Conservation (phyloP, 2,113 vertebrate species). For the Eptesicus fuscus region DNA sequence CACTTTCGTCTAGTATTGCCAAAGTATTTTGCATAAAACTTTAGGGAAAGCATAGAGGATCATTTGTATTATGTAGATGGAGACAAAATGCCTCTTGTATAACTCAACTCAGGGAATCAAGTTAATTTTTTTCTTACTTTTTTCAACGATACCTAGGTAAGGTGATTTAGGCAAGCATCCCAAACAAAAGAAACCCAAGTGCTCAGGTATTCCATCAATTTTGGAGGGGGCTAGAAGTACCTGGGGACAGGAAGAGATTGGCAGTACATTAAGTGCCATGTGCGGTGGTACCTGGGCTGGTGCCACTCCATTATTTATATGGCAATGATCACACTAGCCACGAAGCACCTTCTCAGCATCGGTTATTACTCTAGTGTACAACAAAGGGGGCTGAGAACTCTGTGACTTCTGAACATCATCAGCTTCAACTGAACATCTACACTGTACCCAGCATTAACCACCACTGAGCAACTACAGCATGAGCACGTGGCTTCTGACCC, state of each 20-base stretch:
- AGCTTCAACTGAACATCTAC: background rate
- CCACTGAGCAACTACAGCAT: accelerated
- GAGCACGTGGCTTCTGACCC: background rate
- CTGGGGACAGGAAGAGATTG: accelerated
- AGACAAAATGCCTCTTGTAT: background rate
- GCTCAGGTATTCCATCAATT: background rate
- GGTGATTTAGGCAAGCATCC: background rate
- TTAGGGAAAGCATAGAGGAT: background rate
- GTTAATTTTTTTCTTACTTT: background rate
- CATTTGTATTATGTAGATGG: background rate
- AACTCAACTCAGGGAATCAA: background rate
- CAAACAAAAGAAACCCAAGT: background rate
- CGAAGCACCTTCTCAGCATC: background rate
- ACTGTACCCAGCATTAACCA: background rate
- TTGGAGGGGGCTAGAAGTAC: background rate
- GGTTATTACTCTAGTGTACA: background rate
- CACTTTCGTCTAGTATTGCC: no score
- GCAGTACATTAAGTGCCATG: accelerated
- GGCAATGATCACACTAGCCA: background rate
- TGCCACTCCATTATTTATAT: accelerated
- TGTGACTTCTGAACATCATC: background rate
- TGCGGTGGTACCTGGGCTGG: accelerated
- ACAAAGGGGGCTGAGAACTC: background rate
- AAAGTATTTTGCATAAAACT: background rate
- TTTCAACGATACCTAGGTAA: background rate